phyloP scores from a whole-genome alignment of 2,113 vertebrate genomes.

The Fukomys damarensis region DNA sequence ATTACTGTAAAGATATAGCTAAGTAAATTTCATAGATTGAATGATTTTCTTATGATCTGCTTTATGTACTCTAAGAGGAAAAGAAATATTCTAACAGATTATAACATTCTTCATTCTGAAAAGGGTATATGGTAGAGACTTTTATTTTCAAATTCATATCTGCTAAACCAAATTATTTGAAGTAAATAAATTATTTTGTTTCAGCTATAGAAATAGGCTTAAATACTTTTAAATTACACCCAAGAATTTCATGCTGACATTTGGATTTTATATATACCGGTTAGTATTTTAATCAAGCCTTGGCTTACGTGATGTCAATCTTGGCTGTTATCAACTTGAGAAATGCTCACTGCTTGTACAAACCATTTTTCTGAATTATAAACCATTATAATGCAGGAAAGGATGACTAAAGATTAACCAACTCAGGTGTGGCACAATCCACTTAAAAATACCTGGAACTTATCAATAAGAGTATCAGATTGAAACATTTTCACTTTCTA shows the following conservation, averaged over 20 bases:
- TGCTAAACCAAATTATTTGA: not conserved
- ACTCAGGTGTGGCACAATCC: not conserved
- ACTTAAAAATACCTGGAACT: not conserved
- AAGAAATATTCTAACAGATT: not conserved
- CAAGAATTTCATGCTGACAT: not conserved
- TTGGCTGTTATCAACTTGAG: not conserved
- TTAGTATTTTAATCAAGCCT: conserved; percentile 38
- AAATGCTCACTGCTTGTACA: not conserved
- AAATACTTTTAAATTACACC: not conserved
- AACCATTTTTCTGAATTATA: too few species aligned
- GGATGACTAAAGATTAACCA: not conserved
- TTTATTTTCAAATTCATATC: not conserved
- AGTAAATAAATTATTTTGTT: conserved; percentile 14
- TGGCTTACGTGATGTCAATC: not conserved
- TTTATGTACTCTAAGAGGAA: not conserved
- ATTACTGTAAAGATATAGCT: not conserved
- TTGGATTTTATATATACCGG: not conserved
- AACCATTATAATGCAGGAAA: not conserved
- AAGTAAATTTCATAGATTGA: not conserved
- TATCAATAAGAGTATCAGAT: not conserved
- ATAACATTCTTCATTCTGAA: not conserved
- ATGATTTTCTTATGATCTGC: not conserved
- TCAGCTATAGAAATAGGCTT: not conserved
- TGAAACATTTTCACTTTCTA: not conserved
- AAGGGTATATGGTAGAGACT: not conserved